Conservation (phyloP, 2,888 invertebrate species). For the Mechanitis mazaeus region DNA sequence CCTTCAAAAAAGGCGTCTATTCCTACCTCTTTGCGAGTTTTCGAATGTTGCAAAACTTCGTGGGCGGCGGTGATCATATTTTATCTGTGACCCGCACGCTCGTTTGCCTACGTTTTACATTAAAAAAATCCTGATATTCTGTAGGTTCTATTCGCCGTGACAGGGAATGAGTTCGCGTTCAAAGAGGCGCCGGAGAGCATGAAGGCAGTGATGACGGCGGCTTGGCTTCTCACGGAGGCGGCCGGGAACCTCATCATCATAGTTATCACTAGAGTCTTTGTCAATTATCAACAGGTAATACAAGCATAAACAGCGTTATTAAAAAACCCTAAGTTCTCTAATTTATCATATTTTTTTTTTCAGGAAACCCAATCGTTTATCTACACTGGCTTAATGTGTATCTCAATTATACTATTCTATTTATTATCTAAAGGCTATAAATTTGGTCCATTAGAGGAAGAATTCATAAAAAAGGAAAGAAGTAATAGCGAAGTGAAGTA, state of each 20-base stretch:
- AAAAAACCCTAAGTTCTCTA: background rate
- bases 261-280: slow-evolving; percentile 80
- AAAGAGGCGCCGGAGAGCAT: slow-evolving; percentile 89
- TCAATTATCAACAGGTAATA: slow-evolving; percentile 80
- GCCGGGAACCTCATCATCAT: slow-evolving; percentile 91
- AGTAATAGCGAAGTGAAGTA: slow-evolving; percentile 52
- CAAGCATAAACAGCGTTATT: too few species aligned
- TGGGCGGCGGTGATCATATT: too few species aligned
- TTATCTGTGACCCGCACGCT: too few species aligned
- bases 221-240: slow-evolving; percentile 89
- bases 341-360: slow-evolving; percentile 36
- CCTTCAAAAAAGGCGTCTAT: too few species aligned
- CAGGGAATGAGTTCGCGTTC: slow-evolving; percentile 92
- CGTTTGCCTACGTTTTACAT: too few species aligned
- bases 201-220: slow-evolving; percentile 90
- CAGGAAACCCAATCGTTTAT: slow-evolving; percentile 87
- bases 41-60: too few species aligned
- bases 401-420: slow-evolving; percentile 83
- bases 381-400: slow-evolving; percentile 86
- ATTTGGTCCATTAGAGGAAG: slow-evolving; percentile 34
- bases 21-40: too few species aligned
- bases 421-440: slow-evolving; percentile 52
- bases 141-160: slow-evolving; percentile 71
- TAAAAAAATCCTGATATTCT: background rate
- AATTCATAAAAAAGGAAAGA: slow-evolving; percentile 30